Base-by-base conservation (phyloP, 1,140 invertebrate species). In the Zaprionus kolodkinae region DNA sequence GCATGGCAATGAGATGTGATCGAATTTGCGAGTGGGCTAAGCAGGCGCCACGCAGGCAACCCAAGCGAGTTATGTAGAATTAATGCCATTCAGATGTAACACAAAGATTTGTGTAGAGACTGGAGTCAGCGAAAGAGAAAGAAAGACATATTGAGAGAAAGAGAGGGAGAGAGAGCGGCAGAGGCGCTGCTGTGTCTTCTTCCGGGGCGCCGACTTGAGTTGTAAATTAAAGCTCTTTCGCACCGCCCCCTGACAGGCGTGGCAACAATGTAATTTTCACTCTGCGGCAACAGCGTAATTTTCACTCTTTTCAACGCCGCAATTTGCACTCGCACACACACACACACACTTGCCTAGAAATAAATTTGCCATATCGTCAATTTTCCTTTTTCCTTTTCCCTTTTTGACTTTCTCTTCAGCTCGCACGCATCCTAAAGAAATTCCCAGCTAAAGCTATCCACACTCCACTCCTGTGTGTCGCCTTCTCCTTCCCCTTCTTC, bases 321-420 rank as follows among this genome's bases (percentile, higher is more conserved):
- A 75, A 71, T 81, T 81, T 72, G 40, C 43, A 71, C 64, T 38
- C 40, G 13, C 60, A 52, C 67, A 30, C 35, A 9, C 50, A 35
- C 50, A 56, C 40, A 63, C 63, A 54, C 55, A 66, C 33, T 30
- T 25, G 36, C 36, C 45, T 43, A 45, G 59, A 74, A 64, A 75
- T 79, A 78, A 80, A 80, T 80, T 85, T 85, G 77, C 65, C 66
- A 55, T 76, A 79, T 80, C 72, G 64, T 56, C 64, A 61, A 81
- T 30, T 65, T 61, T 57, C 38, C 33, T 38, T 50, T 68, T 40
- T 25, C 27, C 15, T 27, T 6, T 33, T 25, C 27, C 15, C 15
- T 6, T 33, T 11, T 12, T 50, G 50, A 60, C 56, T 54, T 50
- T 65, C 36, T 50, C 27, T 21, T 21, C 27, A 9, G 4, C 27